Base-by-base conservation (phyloP, 1,140 invertebrate genomes). In the Campoletis sonorensis region DNA sequence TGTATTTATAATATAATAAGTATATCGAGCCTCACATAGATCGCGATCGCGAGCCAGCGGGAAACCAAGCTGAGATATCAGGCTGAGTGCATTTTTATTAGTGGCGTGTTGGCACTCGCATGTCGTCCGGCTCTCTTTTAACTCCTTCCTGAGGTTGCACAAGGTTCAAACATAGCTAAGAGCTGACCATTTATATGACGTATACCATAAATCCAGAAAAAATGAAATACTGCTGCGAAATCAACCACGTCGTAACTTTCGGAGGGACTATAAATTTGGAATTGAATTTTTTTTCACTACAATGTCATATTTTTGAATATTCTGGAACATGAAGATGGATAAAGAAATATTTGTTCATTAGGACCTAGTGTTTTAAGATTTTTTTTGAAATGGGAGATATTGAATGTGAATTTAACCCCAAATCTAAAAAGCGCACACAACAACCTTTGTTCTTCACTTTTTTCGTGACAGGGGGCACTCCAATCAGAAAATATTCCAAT, bases 81-180 rank as follows among this genome's bases (percentile, higher is more conserved):
- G 80, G 58, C 81, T 68, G 82, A 84, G 83, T 87, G 86, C 83
- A 85, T 85, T 86, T 85, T 85, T 86, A 84, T 86, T 85, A 86
- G 83, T 87, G 84, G 86, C 85, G 85, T 87, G 86, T 87, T 86
- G 81, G 84, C 85, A 84, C 84, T 86, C 83, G 83, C 84, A 83
- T 83, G 84, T 86, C 82, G 83, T 81, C 64, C 81, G 61, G 58
- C 79, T 33, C 30, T 81, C 79, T 45, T 45, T 64, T 79, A 67
- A 72, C 84, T 85, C 51, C 72, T 81, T 82, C 67, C 64, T 84
- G 80, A 86, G 81, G 30, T 84, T 79, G 83, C 82, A 81, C 77
- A 27, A 33, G n/a, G 23, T 72, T 45, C 49, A 10, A 15, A 61
- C 58, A 58, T 33, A 33, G 23, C 58, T 58, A 76, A 4, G 64